phyloP scores from a whole-genome alignment of 30 jellyfish, hydroid and myxozoan species.

The Pseudorhiza aurosa region DNA sequence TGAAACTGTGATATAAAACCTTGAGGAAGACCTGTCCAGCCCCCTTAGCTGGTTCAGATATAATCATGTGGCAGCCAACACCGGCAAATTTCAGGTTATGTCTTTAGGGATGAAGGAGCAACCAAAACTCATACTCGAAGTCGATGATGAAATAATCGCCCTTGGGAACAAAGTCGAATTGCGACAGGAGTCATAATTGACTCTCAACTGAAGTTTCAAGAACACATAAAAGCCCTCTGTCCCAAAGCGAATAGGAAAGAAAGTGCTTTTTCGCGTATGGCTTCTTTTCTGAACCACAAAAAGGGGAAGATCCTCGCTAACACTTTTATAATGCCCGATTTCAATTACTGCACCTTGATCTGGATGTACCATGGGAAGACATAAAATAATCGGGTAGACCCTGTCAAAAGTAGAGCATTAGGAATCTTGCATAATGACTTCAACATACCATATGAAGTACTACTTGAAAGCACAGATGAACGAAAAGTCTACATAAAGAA shows the following conservation, averaged over 20 bases:
- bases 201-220: conserved; percentile 9
- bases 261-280: too few relatives aligned
- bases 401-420: too few relatives aligned
- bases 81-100: conserved; percentile 16
- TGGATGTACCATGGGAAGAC: too few relatives aligned
- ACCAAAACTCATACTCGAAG: not conserved
- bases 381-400: too few relatives aligned
- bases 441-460: too few relatives aligned
- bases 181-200: conserved; percentile 50
- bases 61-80: conserved; percentile 13
- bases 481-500: too few relatives aligned
- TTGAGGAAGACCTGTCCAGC: conserved; percentile 10
- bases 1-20: not conserved
- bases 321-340: too few relatives aligned
- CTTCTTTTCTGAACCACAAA: too few relatives aligned
- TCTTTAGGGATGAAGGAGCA: not conserved
- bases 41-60: conserved; percentile 22
- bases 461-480: too few relatives aligned
- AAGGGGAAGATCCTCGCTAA: too few relatives aligned
- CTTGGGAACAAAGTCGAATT: not conserved
- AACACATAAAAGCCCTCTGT: conserved; percentile 23
- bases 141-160: not conserved
- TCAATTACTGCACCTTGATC: too few relatives aligned
- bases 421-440: too few relatives aligned
- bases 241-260: not conserved